Conservation (phyloP, 2,797 vertebrate species). For the Monodelphis domestica region DNA sequence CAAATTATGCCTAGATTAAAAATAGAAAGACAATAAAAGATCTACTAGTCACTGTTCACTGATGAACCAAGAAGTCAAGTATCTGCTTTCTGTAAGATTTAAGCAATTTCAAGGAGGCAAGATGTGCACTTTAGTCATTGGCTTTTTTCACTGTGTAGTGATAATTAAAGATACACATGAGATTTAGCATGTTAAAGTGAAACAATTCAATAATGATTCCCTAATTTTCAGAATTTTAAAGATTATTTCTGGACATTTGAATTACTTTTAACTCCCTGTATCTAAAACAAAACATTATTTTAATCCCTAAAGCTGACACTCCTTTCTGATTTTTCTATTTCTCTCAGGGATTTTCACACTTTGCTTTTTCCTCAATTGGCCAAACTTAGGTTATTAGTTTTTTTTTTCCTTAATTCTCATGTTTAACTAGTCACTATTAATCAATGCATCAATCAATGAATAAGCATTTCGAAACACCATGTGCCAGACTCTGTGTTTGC, state of each 20-base stretch:
- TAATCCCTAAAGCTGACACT: constrained; percentile 23
- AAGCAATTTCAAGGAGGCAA: constrained; percentile 56
- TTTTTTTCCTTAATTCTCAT: neutral
- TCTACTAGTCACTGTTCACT: constrained; percentile 55
- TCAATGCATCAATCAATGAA: neutral
- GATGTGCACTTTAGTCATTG: constrained; percentile 48
- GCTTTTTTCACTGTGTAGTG: constrained; percentile 29
- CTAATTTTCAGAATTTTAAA: constrained; percentile 24
- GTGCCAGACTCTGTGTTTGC: neutral
- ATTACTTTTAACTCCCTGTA: constrained; percentile 22
- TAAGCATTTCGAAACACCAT: neutral
- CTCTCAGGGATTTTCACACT: neutral
- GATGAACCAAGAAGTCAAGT: constrained; percentile 59
- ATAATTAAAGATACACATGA: constrained; percentile 46
- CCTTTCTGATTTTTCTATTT: neutral
- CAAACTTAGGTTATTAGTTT: neutral
- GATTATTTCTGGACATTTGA: neutral
- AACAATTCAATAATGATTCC: constrained; percentile 7
- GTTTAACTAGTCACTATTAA: neutral
- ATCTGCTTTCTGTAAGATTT: constrained; percentile 53
- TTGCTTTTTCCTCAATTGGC: neutral
- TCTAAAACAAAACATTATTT: constrained; percentile 52
- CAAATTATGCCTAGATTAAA: constrained; percentile 62
- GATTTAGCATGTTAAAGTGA: constrained; percentile 39
- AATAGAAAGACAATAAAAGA: constrained; percentile 66